Percentiles rank a stretch among this genome's conserved stretches.
These are phyloP conservation scores for Harpagus bidentatus DNA, from an alignment of 2,113 vertebrate species.

Conservation along the genomic window DNA sequence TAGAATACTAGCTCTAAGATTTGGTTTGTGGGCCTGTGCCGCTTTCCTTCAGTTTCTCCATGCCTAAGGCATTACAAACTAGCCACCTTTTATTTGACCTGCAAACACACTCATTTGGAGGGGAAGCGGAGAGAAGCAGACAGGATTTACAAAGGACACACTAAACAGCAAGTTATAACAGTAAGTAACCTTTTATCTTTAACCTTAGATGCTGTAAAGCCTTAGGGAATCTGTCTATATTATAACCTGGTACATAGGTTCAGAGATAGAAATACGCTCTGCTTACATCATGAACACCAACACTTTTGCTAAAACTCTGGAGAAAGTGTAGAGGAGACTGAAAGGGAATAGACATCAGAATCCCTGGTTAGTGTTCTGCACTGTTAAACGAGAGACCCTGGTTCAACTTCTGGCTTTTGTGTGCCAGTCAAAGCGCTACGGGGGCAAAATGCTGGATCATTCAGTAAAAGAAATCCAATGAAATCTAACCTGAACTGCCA, in stretches of 20 bases:
- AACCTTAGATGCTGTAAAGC: neutral
- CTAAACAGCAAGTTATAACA: neutral
- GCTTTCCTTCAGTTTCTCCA: conserved; percentile 53
- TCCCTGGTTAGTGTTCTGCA: neutral
- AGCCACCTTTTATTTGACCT: conserved; percentile 20
- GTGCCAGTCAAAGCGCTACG: neutral
- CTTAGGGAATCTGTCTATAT: neutral
- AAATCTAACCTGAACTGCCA: neutral
- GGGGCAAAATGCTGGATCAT: neutral
- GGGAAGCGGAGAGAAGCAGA: conserved; percentile 6
- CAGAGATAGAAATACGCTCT: neutral
- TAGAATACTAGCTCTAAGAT: conserved; percentile 68
- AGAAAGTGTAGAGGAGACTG: neutral
- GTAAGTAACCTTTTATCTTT: neutral
- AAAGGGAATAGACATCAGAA: neutral
- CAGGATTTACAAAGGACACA: conserved; percentile 7
- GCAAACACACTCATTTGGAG: conserved; percentile 31
- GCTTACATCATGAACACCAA: neutral
- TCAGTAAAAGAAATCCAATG: neutral
- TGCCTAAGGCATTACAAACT: neutral
- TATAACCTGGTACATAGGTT: neutral
- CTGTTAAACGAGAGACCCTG: neutral
- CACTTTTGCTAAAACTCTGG: neutral
- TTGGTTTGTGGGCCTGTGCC: conserved; percentile 64
- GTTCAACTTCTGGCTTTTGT: neutral